Evolutionary conservation across 2,113 vertebrate species (phyloP).

Genomic region (Cranoglanis bouderius): DNA sequence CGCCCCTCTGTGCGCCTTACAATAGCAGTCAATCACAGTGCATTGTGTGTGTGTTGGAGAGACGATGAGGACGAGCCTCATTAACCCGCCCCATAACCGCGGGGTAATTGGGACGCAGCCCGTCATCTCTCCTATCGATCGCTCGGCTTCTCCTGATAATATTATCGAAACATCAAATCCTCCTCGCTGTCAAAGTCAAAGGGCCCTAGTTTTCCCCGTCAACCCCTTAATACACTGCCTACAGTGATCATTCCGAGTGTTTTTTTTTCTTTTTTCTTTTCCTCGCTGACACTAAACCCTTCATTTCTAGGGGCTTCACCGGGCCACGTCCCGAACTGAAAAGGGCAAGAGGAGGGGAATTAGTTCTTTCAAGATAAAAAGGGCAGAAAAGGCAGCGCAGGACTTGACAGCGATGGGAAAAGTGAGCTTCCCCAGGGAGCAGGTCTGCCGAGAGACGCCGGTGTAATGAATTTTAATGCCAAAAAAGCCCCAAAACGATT

Average conservation of each 20-base stretch:
- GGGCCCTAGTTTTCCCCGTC: constrained; percentile 84
- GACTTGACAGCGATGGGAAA: constrained; percentile 98
- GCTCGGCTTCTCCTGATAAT: constrained; percentile 85
- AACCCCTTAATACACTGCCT: constrained; percentile 82
- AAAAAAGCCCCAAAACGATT: constrained; percentile 69
- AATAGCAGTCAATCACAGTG: constrained; percentile 47
- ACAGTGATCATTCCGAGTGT: constrained; percentile 92
- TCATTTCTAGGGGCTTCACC: constrained; percentile 79
- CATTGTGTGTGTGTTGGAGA: constrained; percentile 40
- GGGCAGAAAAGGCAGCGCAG: constrained; percentile 96
- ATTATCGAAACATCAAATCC: constrained; percentile 92
- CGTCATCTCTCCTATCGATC: constrained; percentile 94
- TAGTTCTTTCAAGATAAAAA: constrained; percentile 85
- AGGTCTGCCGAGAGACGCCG: constrained; percentile 72
- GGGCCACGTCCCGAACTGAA: constrained; percentile 60
- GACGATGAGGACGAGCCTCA: constrained; percentile 71
- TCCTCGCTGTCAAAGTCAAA: constrained; percentile 88
- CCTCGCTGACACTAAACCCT: constrained; percentile 91
- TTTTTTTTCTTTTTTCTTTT: constrained; percentile 67
- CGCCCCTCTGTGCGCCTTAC: not conserved
- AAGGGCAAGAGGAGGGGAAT: constrained; percentile 84
- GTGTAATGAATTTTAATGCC: constrained; percentile 93
- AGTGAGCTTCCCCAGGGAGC: constrained; percentile 87
- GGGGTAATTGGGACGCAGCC: constrained; percentile 96
- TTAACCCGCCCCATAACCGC: constrained; percentile 75